Evolutionary conservation across 2,888 invertebrate species (phyloP).

Genomic region (Acronicta leporina): DNA sequence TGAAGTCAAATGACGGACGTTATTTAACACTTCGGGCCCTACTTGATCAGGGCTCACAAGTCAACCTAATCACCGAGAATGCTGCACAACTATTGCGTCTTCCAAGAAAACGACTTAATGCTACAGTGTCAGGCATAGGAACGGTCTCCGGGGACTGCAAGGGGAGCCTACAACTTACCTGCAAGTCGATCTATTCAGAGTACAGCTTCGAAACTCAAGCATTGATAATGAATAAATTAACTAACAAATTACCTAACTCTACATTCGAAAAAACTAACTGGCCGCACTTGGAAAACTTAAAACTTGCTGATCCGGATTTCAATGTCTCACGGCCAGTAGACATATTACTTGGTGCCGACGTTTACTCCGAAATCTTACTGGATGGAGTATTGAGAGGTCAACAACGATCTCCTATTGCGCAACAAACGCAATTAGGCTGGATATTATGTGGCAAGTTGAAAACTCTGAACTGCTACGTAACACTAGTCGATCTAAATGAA

Average conservation of each 20-base stretch:
- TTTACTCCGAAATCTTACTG: slow-evolving; percentile 3
- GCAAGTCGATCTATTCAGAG: slow-evolving; percentile 6
- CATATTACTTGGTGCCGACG: slow-evolving; percentile 8
- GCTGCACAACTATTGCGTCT: too few relatives aligned
- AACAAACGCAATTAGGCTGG: too few relatives aligned
- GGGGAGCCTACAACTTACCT: slow-evolving; percentile 3
- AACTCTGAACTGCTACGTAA: too few relatives aligned
- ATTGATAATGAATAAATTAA: slow-evolving; percentile 5
- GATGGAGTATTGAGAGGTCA: too few relatives aligned
- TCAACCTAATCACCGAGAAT: too few relatives aligned
- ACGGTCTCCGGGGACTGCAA: not conserved
- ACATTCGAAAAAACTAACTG: slow-evolving; percentile 6
- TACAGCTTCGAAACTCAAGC: slow-evolving; percentile 9
- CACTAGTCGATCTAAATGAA: too few relatives aligned
- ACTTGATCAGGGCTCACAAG: too few relatives aligned
- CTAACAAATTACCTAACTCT: slow-evolving; percentile 6
- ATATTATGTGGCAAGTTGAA: too few relatives aligned
- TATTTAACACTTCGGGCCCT: too few relatives aligned
- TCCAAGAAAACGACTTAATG: too few relatives aligned
- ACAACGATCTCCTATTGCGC: too few relatives aligned
- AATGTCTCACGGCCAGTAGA: slow-evolving; percentile 3
- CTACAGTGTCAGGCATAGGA: not conserved
- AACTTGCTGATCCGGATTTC: slow-evolving; percentile 8
- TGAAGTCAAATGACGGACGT: too few relatives aligned
- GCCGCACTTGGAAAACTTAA: slow-evolving; percentile 7